These are phyloP conservation scores for Numenius arquata DNA, from an alignment of 2,113 vertebrate genomes.

Conservation along the genomic window DNA sequence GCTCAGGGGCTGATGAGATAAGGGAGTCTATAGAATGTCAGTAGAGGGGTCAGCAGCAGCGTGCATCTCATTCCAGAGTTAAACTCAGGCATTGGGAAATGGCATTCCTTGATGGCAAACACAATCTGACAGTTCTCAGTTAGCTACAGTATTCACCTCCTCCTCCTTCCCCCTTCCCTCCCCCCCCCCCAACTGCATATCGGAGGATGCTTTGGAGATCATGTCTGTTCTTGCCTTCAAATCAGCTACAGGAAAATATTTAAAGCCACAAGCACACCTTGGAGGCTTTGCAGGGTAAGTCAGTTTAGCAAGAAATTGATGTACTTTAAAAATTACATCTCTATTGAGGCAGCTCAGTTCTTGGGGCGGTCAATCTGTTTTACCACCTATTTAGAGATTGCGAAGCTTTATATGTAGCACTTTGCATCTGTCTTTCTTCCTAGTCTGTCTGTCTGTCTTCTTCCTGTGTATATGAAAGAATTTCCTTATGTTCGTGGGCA, in stretches of 20 bases:
- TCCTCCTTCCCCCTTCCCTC: not conserved
- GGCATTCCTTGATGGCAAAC: conserved; percentile 71
- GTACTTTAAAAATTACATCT: not conserved
- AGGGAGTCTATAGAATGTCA: conserved; percentile 55
- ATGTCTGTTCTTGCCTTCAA: conserved; percentile 62
- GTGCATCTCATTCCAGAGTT: conserved; percentile 63
- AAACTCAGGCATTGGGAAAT: conserved; percentile 58
- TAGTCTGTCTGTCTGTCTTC: not conserved
- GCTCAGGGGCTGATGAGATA: conserved; percentile 58
- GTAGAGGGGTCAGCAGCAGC: conserved; percentile 59
- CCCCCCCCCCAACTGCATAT: not conserved
- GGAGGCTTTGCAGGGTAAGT: conserved; percentile 19
- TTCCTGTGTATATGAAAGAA: conserved; percentile 7
- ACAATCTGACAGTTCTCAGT: conserved; percentile 66
- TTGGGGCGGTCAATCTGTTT: not conserved
- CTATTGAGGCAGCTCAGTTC: not conserved
- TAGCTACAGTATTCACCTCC: conserved; percentile 32
- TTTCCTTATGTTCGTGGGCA: conserved; percentile 10
- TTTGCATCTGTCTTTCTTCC: not conserved
- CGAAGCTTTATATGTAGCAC: not conserved
- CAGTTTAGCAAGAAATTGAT: not conserved
- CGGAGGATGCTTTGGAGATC: conserved; percentile 28
- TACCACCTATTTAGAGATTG: not conserved
- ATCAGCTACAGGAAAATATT: conserved; percentile 56
- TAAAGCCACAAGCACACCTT: conserved; percentile 52